Evolutionary conservation across 2,888 invertebrate genomes (phyloP).

Genomic region (Lepeophtheirus nordmannii): DNA sequence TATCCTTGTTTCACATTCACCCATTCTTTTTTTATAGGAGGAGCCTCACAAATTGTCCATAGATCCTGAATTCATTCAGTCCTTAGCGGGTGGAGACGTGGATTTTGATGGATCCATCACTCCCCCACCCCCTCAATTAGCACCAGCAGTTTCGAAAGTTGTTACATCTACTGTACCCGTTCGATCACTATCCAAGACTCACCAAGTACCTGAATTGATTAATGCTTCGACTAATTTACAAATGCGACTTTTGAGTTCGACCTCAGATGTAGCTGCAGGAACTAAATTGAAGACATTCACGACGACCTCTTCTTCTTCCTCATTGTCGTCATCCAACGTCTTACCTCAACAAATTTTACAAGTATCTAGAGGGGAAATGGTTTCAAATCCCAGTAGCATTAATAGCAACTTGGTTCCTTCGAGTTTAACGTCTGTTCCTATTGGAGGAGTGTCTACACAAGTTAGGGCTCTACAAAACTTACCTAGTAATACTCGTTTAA

Average conservation of each 20-base stretch:
- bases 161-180: background rate
- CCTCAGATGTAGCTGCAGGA: background rate
- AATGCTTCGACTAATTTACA: too few relatives aligned
- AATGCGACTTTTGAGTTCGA: too few relatives aligned
- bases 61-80: conserved; percentile 1
- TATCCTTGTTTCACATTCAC: background rate
- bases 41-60: background rate
- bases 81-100: background rate
- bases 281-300: background rate
- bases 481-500: conserved; percentile 16
- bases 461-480: conserved; percentile 15
- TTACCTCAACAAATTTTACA: background rate
- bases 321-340: background rate
- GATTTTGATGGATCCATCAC: conserved; percentile 1
- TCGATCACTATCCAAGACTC: background rate
- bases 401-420: background rate
- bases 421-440: background rate
- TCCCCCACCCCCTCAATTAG: background rate
- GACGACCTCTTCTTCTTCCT: background rate
- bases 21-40: background rate
- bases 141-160: background rate
- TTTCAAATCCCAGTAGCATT: background rate
- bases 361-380: background rate
- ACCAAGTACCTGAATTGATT: background rate
- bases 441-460: conserved; percentile 20